Conservation (phyloP, 2,888 invertebrate species). For the Lamellibrachia columna region DNA sequence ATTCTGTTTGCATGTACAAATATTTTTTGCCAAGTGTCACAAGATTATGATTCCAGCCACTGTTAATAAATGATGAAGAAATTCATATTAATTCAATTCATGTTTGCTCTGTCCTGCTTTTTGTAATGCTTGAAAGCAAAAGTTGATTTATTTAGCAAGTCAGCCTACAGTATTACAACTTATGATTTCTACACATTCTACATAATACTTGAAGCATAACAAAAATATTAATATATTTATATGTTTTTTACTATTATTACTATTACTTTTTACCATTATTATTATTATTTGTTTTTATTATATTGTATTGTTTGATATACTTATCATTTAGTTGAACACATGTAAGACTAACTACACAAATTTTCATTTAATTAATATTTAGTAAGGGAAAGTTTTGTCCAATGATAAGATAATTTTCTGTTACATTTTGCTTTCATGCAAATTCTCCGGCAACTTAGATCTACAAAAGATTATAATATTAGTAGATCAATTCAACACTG, state of each 20-base stretch:
- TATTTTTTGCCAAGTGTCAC: background rate
- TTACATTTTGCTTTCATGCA: too few species aligned
- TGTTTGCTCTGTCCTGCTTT: background rate
- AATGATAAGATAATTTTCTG: too few species aligned
- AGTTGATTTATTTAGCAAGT: background rate
- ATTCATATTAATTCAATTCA: background rate
- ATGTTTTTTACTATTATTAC: too few species aligned
- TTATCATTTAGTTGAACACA: background rate
- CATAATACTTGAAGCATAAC: background rate
- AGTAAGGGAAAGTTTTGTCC: too few species aligned
- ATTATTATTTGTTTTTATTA: too few species aligned
- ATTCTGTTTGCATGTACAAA: background rate
- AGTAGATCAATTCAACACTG: background rate
- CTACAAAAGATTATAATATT: background rate
- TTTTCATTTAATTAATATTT: too few species aligned
- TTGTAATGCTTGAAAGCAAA: background rate
- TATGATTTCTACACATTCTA: background rate
- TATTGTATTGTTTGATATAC: background rate
- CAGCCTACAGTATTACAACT: background rate
- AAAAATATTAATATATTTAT: background rate
- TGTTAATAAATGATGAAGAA: background rate
- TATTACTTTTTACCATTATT: too few species aligned
- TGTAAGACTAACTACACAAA: too few species aligned
- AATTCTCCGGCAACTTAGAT: background rate
- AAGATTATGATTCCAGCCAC: background rate